A percentile compares a stretch with the other conserved stretches of the same genome.
These are phyloP conservation scores for Zenarchopterus dispar DNA, from an alignment of 2,797 vertebrate species.

Conservation along the genomic window DNA sequence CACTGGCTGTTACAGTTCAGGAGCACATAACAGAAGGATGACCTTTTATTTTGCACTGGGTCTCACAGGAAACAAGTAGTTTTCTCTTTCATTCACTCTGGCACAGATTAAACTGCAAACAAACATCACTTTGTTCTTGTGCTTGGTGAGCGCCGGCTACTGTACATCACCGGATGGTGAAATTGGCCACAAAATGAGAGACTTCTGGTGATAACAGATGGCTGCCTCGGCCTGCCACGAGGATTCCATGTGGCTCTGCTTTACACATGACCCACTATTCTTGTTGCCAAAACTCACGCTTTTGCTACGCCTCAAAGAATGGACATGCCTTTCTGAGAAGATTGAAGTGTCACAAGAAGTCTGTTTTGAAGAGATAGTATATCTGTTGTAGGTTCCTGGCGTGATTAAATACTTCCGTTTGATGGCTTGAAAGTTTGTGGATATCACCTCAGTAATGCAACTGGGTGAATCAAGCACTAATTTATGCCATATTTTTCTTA, in stretches of 20 bases:
- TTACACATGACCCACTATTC: conserved; percentile 78
- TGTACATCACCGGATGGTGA: conserved; percentile 71
- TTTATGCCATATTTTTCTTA: not conserved
- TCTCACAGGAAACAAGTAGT: conserved; percentile 41
- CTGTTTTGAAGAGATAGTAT: conserved; percentile 25
- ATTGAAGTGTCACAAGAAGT: conserved; percentile 32
- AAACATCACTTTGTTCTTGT: conserved; percentile 56
- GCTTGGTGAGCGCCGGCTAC: conserved; percentile 43
- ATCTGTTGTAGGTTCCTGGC: conserved; percentile 28
- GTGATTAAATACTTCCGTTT: conserved; percentile 54
- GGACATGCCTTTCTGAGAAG: conserved; percentile 37
- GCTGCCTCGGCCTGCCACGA: conserved; percentile 68
- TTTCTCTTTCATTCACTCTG: conserved; percentile 56
- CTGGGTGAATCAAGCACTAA: not conserved
- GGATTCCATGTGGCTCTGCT: conserved; percentile 73
- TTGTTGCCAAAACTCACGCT: conserved; percentile 64
- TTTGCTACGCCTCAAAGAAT: conserved; percentile 40
- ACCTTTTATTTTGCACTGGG: conserved; percentile 59
- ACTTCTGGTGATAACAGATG: conserved; percentile 82
- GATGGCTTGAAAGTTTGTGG: conserved; percentile 21
- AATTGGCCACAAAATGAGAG: conserved; percentile 69
- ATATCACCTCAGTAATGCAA: conserved; percentile 8
- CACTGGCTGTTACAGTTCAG: conserved; percentile 25
- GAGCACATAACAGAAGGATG: conserved; percentile 53
- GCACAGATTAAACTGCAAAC: conserved; percentile 59